phyloP scores from a whole-genome alignment of 1,140 invertebrate genomes.

The Magallana ariakensis region DNA sequence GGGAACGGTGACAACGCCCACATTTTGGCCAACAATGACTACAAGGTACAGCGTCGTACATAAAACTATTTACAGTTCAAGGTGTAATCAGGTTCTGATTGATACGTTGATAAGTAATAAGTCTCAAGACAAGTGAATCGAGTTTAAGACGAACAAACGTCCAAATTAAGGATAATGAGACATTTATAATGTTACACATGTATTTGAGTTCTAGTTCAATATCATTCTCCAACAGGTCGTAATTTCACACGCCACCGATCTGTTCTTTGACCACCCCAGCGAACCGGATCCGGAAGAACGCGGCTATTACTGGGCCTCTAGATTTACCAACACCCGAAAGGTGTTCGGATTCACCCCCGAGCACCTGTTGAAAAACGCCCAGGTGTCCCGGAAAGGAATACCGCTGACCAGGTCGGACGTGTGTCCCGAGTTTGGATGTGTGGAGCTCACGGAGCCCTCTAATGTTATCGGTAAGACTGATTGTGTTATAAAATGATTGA shows the following conservation, averaged over 20 bases:
- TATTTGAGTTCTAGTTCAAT: too few relatives aligned
- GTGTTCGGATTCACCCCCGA: constrained; percentile 61
- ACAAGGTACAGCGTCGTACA: constrained; percentile 59
- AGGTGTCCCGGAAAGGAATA: constrained; percentile 52
- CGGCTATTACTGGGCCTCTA: constrained; percentile 74
- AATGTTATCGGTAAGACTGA: constrained; percentile 71
- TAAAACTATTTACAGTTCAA: neutral
- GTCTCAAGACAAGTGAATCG: too few relatives aligned
- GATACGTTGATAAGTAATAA: neutral
- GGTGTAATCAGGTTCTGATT: neutral
- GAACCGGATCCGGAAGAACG: constrained; percentile 76
- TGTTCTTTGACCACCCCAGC: constrained; percentile 76
- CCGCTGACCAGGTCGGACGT: constrained; percentile 56
- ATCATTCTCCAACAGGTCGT: constrained; percentile 67
- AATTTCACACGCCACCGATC: constrained; percentile 70
- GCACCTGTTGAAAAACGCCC: constrained; percentile 64
- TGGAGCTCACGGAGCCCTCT: constrained; percentile 62
- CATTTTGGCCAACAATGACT: constrained; percentile 67
- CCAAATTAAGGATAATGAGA: too few relatives aligned
- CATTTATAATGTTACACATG: too few relatives aligned
- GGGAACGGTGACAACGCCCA: constrained; percentile 65
- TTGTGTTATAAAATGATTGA: neutral
- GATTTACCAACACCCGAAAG: constrained; percentile 66
- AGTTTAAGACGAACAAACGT: too few relatives aligned
- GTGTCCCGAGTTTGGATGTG: constrained; percentile 61